Conservation (phyloP, 2,113 vertebrate species). For the Polypterus senegalus region DNA sequence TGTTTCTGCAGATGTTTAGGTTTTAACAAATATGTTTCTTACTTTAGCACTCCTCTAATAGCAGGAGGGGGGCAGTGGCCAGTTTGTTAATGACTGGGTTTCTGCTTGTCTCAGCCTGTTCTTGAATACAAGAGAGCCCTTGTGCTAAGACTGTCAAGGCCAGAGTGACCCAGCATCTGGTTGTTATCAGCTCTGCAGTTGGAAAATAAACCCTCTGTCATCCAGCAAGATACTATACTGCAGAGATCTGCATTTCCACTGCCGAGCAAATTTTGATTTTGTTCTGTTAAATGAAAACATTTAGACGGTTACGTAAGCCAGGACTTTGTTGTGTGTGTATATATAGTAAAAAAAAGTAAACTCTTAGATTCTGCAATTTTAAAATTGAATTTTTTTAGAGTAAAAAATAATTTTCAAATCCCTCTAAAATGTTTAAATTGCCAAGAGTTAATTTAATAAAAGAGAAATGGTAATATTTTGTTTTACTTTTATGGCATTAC, state of each 20-base stretch:
- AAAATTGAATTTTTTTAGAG: too few relatives aligned
- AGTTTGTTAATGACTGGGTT: constrained; percentile 16
- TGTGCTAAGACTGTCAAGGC: constrained; percentile 7
- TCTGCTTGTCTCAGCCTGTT: constrained; percentile 15
- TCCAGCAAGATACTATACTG: constrained; percentile 7
- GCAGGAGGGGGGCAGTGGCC: too few relatives aligned
- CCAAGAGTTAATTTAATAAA: too few relatives aligned
- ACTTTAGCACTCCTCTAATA: too few relatives aligned
- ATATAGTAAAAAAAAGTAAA: too few relatives aligned
- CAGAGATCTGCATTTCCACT: neutral
- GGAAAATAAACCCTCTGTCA: constrained; percentile 18
- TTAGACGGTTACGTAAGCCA: neutral
- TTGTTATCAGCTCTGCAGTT: constrained; percentile 21
- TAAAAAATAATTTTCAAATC: too few relatives aligned
- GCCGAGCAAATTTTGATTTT: constrained; percentile 9
- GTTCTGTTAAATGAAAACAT: constrained; percentile 7
- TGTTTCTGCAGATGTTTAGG: too few relatives aligned
- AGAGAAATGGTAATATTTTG: too few relatives aligned
- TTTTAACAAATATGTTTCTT: too few relatives aligned
- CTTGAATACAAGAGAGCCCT: constrained; percentile 14
- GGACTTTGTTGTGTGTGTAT: neutral
- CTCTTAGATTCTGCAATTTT: too few relatives aligned
- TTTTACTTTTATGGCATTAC: too few relatives aligned
- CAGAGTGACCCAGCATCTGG: constrained; percentile 22
- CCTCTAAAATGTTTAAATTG: too few relatives aligned